Evolutionary conservation across 2,888 invertebrate genomes (phyloP), one percentile per base, ranked within the genome.

Genomic region (Drosophila mayaguana): DNA sequence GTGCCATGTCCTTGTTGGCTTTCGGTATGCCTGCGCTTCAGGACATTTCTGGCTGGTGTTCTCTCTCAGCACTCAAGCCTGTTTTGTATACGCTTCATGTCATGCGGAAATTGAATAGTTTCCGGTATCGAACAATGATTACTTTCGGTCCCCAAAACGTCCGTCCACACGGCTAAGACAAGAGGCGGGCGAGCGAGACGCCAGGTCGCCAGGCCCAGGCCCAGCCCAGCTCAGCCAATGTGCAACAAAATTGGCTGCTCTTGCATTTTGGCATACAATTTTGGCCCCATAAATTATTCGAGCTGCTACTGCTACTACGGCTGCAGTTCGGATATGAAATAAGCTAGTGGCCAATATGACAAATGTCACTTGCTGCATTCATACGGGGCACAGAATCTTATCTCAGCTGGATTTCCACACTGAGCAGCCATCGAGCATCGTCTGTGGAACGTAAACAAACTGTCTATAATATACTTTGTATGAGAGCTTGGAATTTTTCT

Each of bases 101-200:
- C 77, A 84, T 77, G 75, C 85, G 90, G 89, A 90, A 90, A 90
- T 90, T 90, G 89, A 89, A 88, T 87, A 90, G 83, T 88, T 85
- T 90, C 89, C 89, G 90, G 85, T 81, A 90, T 83, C 82, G 83
- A 90, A 87, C 88, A 90, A 82, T 87, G 87, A 90, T 90, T 88
- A 87, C 80, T 78, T 86, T 83, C 63, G 79, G 69, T 64, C 69
- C 71, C 61, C 71, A 53, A 72, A 76, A 67, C 42, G 43, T 55
- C 54, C 45, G 32, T 59, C 63, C 56, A 56, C 65, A 51, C 28
- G 28, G 34, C 78, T 51, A 53, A 61, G 46, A 76, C 56, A 74
- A 38, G 53, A 56, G 56, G 20, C 32, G 32, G 56, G 20, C 32
- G 20, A 43, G 11, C 32, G 42, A 51, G 53, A 34, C 34, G 36